Conservation (phyloP, 53 echinoderm and acorn worm genomes). For the Holothuria scabra region DNA sequence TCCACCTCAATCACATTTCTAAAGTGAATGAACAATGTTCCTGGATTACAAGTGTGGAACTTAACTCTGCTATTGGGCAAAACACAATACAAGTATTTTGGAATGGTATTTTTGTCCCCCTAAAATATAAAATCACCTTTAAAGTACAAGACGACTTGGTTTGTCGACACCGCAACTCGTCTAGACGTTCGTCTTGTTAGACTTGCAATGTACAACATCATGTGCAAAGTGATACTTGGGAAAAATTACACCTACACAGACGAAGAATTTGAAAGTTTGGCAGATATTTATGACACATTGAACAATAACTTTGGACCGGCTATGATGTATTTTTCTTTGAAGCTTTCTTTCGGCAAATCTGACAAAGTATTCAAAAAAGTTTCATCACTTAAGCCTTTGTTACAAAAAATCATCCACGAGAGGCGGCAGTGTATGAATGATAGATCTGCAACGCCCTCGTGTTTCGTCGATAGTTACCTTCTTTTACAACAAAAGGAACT, state of each 20-base stretch:
- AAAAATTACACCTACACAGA: background rate
- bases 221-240: constrained; percentile 13
- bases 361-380: background rate
- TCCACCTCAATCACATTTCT: no score
- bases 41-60: no score
- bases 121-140: no score
- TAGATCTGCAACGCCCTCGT: constrained; percentile 14
- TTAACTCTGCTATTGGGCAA: no score
- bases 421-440: background rate
- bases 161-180: no score
- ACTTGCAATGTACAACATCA: constrained; percentile 16
- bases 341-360: constrained; percentile 2
- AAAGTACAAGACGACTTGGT: no score
- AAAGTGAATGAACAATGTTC: no score
- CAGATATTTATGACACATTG: constrained; percentile 6
- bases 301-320: constrained; percentile 6
- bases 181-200: no score
- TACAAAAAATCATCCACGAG: constrained; percentile 4
- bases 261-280: constrained; percentile 1
- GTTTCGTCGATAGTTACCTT: constrained; percentile 17
- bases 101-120: no score
- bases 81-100: no score
- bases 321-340: background rate
- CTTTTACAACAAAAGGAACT: constrained; percentile 3
- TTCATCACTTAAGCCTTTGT: background rate